These are phyloP conservation scores for Platypus cylindrus DNA, from an alignment of 2,888 invertebrate species.

Conservation along the genomic window DNA sequence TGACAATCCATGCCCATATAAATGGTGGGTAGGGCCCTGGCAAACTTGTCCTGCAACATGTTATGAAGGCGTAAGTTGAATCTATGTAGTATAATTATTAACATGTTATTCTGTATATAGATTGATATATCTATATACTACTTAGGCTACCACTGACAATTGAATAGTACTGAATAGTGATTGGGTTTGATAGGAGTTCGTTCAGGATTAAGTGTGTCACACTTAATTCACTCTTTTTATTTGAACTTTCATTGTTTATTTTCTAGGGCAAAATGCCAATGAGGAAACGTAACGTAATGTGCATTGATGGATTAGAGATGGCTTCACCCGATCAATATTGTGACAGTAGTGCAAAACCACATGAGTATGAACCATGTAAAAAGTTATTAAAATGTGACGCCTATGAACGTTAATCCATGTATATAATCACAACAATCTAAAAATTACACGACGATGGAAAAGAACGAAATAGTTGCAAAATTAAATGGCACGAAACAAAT, in stretches of 20 bases:
- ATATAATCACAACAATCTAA: no score
- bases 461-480: no score
- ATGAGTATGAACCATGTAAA: constrained; percentile 53
- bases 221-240: no score
- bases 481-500: no score
- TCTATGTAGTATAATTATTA: background rate
- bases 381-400: constrained; percentile 24
- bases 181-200: no score
- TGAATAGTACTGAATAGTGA: no score
- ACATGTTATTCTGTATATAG: background rate
- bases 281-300: constrained; percentile 56
- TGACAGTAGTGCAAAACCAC: constrained; percentile 50
- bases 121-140: no score
- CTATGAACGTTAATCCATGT: constrained; percentile 6
- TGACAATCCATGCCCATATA: constrained; percentile 52
- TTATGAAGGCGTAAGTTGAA: constrained; percentile 30
- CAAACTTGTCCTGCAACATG: constrained; percentile 67
- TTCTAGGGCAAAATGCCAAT: constrained; percentile 41
- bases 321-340: constrained; percentile 66
- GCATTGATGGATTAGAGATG: constrained; percentile 62
- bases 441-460: no score
- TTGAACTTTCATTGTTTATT: no score
- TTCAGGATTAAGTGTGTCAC: no score
- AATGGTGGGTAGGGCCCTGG: constrained; percentile 85
- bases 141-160: no score